Evolutionary conservation across 2,113 vertebrate genomes (phyloP), one percentile per base, ranked within the genome.

Genomic region (Taurulus bubalis): DNA sequence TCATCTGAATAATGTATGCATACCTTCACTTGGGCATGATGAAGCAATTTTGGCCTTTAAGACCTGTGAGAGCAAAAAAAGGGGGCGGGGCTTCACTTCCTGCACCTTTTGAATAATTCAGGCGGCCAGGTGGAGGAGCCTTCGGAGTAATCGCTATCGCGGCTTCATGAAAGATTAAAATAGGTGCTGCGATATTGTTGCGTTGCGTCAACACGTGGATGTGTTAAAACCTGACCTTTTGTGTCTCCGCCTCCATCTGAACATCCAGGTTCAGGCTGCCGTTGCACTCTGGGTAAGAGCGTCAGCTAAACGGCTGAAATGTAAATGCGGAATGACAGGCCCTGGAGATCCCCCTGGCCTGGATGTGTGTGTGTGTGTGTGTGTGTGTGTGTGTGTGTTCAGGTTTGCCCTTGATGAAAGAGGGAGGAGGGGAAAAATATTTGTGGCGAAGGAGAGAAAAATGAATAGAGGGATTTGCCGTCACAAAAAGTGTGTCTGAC

Each of bases 1-100:
- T 96, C 92, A 96, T 95, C 96, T 98, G 96, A 98, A 98, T 98
- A 98, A 98, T 97, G 95, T 95, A 98, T 97, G 96, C 96, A 96
- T 96, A 95, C 96, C 96, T 97, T 96, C 94, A 95, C 95, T 95
- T 95, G 95, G 96, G 95, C 96, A 96, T 97, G 96, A 98, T 98
- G 96, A 97, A 98, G 97, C 96, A 97, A 98, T 97, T 97, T 96
- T 96, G 96, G 96, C 95, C 96, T 96, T 96, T 96, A 96, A 95
- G 96, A 96, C 91, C 95, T 96, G 96, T 92, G 93, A 95, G 93
- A 67, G 85, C 70, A 49, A 4, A 32, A 32, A 4, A 34, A 34
- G 34, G 77, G 38, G 42, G 30, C 28, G 85, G 30, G 73, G 75
- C 78, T 94, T 95, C 94, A 92, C 95, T 98, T 98, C 97, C 96